Percentiles rank a stretch among this genome's conserved stretches.
Conservation (phyloP, 2,888 invertebrate genomes). For the Hesperia comma region DNA sequence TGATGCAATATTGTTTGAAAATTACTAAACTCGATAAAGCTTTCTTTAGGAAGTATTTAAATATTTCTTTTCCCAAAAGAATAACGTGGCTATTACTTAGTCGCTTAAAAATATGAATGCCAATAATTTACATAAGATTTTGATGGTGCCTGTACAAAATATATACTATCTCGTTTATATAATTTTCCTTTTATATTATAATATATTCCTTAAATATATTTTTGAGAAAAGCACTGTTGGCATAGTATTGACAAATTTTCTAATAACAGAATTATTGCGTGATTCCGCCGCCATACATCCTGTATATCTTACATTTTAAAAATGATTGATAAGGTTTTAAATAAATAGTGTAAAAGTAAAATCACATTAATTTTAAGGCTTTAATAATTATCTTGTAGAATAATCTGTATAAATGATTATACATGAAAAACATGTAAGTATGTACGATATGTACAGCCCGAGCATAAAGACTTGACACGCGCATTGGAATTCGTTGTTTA, state of each 20-base stretch:
- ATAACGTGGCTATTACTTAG: slow-evolving; percentile 67
- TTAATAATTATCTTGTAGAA: slow-evolving; percentile 29
- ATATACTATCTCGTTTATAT: slow-evolving; percentile 48
- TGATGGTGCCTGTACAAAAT: slow-evolving; percentile 58
- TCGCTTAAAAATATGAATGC: slow-evolving; percentile 60
- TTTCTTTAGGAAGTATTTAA: slow-evolving; percentile 65
- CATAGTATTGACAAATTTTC: slow-evolving; percentile 49
- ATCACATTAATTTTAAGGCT: slow-evolving; percentile 7
- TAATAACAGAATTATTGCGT: slow-evolving; percentile 29
- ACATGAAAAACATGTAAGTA: slow-evolving; percentile 19
- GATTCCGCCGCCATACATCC: slow-evolving; percentile 3
- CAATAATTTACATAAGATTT: slow-evolving; percentile 61
- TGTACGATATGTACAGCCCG: slow-evolving; percentile 11
- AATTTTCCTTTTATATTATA: slow-evolving; percentile 59
- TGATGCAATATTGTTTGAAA: slow-evolving; percentile 45
- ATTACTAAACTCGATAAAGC: slow-evolving; percentile 59
- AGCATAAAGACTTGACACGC: neutral
- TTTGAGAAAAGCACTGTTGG: slow-evolving; percentile 78
- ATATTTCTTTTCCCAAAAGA: slow-evolving; percentile 82
- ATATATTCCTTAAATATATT: slow-evolving; percentile 49
- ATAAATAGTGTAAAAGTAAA: slow-evolving; percentile 20
- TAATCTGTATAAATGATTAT: slow-evolving; percentile 20
- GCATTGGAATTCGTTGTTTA: neutral
- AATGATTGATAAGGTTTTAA: slow-evolving; percentile 23
- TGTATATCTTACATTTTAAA: slow-evolving; percentile 32